These are phyloP conservation scores for Arctopsyche grandis DNA, from an alignment of 1,140 invertebrate genomes.

Conservation along the genomic window DNA sequence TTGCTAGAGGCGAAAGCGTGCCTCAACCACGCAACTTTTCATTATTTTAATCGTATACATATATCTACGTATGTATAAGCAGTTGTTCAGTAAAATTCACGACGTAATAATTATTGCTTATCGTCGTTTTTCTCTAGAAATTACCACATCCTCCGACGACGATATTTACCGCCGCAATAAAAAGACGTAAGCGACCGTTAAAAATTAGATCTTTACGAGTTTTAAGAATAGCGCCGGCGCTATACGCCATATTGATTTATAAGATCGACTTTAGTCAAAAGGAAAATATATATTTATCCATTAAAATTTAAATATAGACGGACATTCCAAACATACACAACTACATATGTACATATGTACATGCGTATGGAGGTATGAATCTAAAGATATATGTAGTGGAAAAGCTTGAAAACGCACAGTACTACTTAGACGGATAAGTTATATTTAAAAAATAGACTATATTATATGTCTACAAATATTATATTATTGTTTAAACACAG, in stretches of 20 bases:
- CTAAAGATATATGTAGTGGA: too few species aligned
- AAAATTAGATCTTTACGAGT: not conserved
- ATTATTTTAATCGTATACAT: not conserved
- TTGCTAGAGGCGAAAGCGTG: not conserved
- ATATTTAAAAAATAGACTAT: too few species aligned
- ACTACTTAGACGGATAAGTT: too few species aligned
- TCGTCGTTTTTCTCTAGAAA: not conserved
- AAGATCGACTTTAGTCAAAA: not conserved
- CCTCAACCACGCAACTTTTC: not conserved
- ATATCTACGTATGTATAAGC: not conserved
- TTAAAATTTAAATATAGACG: not conserved
- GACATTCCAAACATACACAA: not conserved
- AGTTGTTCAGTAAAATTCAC: not conserved
- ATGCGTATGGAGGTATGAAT: too few species aligned
- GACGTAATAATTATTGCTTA: slow-evolving; percentile 16
- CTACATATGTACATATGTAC: not conserved
- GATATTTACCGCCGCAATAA: slow-evolving; percentile 17
- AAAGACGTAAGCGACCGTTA: slow-evolving; percentile 11
- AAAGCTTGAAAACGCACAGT: too few species aligned
- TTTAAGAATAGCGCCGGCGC: not conserved
- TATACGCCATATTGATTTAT: not conserved
- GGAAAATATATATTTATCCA: not conserved
- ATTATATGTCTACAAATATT: too few species aligned
- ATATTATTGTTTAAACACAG: too few species aligned
- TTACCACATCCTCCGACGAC: not conserved